These are phyloP conservation scores for Hartigia nigra DNA, from an alignment of 2,888 invertebrate genomes.

Conservation along the genomic window DNA sequence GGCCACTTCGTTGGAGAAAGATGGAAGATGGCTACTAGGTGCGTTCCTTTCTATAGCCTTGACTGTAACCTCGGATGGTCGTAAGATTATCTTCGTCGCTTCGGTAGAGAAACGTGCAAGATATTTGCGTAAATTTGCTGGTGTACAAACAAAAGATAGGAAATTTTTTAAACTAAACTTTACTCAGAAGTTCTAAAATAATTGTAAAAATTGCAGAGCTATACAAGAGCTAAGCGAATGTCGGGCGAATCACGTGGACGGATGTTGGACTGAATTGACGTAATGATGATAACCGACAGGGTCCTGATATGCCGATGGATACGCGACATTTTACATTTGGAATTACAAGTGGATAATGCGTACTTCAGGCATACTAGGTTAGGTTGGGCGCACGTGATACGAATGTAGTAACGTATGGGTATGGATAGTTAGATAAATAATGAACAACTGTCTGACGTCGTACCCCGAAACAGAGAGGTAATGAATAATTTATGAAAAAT, in stretches of 20 bases:
- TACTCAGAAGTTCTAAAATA: too few relatives aligned
- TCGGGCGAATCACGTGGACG: slow-evolving; percentile 37
- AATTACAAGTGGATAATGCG: not conserved
- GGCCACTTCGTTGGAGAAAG: not conserved
- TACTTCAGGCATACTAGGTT: not conserved
- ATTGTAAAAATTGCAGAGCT: slow-evolving; percentile 35
- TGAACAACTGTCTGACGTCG: not conserved
- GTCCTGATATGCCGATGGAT: slow-evolving; percentile 37
- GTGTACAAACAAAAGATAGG: too few relatives aligned
- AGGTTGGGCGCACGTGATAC: not conserved
- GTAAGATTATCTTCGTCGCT: not conserved
- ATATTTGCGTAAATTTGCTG: too few relatives aligned
- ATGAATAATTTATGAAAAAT: too few relatives aligned
- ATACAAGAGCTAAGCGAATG: slow-evolving; percentile 36
- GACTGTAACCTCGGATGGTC: slow-evolving; percentile 12
- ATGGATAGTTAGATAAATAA: not conserved
- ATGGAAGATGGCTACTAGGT: not conserved
- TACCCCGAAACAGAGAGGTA: not conserved
- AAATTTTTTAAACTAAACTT: too few relatives aligned
- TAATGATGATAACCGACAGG: slow-evolving; percentile 42
- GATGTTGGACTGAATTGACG: slow-evolving; percentile 52
- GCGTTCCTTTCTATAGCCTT: slow-evolving; percentile 19
- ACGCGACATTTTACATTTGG: slow-evolving; percentile 27
- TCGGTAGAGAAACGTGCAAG: too few relatives aligned
- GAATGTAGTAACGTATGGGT: not conserved